A percentile compares a stretch with the other conserved stretches of the same genome.
phyloP scores from a whole-genome alignment of 2,888 invertebrate genomes.

The Eucriotettix oculatus region DNA sequence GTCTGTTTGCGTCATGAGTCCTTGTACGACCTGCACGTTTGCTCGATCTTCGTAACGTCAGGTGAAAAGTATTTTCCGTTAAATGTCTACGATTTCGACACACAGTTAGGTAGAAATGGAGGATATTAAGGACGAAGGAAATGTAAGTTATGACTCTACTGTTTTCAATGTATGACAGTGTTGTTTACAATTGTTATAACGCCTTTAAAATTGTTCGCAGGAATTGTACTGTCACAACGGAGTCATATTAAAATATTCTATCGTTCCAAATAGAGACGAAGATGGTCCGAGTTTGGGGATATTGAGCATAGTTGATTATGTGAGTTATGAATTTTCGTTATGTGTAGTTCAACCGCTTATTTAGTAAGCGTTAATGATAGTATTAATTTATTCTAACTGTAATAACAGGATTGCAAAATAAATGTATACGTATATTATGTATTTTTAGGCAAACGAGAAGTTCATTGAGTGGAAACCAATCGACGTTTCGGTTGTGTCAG shows the following conservation, averaged over 20 bases:
- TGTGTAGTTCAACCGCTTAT: too few species aligned
- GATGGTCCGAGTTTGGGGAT: slow-evolving; percentile 43
- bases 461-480: slow-evolving; percentile 72
- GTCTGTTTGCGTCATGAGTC: not conserved
- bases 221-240: slow-evolving; percentile 67
- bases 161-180: not conserved
- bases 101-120: not conserved
- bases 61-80: too few species aligned
- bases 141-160: not conserved
- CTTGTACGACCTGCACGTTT: not conserved
- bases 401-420: too few species aligned
- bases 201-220: slow-evolving; percentile 23
- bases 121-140: not conserved
- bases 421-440: not conserved
- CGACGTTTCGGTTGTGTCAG: slow-evolving; percentile 59
- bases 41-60: too few species aligned
- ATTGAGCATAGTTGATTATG: slow-evolving; percentile 47
- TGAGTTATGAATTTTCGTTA: slow-evolving; percentile 18
- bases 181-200: not conserved
- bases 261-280: slow-evolving; percentile 24
- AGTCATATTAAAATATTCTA: slow-evolving; percentile 46
- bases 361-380: too few species aligned
- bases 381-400: too few species aligned
- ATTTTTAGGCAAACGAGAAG: slow-evolving; percentile 31
- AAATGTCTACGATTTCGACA: not conserved